Percentiles rank a stretch among this genome's conserved stretches.
These are phyloP conservation scores for Andricus curvator DNA, from an alignment of 2,888 invertebrate species.

Conservation along the genomic window DNA sequence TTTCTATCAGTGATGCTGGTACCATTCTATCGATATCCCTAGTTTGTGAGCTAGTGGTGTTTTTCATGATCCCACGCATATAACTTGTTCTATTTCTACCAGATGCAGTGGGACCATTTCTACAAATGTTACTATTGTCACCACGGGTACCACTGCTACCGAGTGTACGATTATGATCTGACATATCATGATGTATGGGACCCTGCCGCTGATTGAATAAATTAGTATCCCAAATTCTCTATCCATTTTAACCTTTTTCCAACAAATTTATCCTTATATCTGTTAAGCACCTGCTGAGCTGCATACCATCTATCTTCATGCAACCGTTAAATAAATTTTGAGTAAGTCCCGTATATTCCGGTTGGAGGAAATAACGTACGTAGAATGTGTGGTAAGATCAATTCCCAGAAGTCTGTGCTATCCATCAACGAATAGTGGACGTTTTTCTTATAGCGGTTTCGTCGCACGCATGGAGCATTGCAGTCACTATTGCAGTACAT, in stretches of 20 bases:
- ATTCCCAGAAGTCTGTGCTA: conserved; percentile 27
- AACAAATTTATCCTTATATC: neutral
- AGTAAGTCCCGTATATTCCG: conserved; percentile 38
- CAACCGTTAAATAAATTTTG: conserved; percentile 20
- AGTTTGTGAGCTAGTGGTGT: too few species aligned
- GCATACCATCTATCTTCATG: neutral
- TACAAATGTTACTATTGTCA: too few species aligned
- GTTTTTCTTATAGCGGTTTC: conserved; percentile 38
- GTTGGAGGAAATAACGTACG: conserved; percentile 37
- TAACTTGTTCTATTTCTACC: too few species aligned
- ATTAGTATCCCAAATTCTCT: neutral
- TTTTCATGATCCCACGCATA: too few species aligned
- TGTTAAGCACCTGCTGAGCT: neutral
- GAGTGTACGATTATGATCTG: too few species aligned
- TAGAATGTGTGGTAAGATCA: conserved; percentile 34
- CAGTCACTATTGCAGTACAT: neutral
- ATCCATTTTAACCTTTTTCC: neutral
- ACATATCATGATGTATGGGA: too few species aligned
- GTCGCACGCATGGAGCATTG: neutral
- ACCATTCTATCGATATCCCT: too few species aligned
- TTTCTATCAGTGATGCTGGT: too few species aligned
- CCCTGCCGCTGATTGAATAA: too few species aligned
- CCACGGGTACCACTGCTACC: too few species aligned
- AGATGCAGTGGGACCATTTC: too few species aligned
- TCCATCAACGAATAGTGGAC: conserved; percentile 36